A percentile compares a stretch with the other conserved stretches of the same genome.
These are phyloP conservation scores for Ditula angustiorana DNA, from an alignment of 2,888 invertebrate genomes.

Conservation along the genomic window DNA sequence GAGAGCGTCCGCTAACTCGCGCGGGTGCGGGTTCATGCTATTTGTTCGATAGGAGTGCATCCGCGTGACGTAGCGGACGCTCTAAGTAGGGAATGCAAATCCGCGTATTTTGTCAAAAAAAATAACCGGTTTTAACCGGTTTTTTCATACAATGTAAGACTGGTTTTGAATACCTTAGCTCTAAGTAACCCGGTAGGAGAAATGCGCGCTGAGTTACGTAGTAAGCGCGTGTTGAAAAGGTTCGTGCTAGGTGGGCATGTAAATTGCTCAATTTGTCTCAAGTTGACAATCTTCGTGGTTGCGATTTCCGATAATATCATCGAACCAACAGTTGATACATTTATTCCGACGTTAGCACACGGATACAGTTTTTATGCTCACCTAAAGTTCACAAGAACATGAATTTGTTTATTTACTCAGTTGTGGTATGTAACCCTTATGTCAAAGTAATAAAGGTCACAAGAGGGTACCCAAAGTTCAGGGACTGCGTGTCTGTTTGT, in stretches of 20 bases:
- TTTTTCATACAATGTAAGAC: too few relatives aligned
- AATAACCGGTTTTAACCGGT: too few relatives aligned
- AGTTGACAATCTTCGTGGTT: background rate
- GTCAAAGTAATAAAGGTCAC: background rate
- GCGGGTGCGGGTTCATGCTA: too few relatives aligned
- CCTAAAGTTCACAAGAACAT: slow-evolving; percentile 31
- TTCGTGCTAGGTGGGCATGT: background rate
- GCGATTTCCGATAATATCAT: slow-evolving; percentile 3
- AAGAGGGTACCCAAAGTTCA: slow-evolving; percentile 28
- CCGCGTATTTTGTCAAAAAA: too few relatives aligned
- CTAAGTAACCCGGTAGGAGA: too few relatives aligned
- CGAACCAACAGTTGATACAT: slow-evolving; percentile 23
- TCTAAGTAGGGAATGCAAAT: too few relatives aligned
- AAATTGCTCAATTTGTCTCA: background rate
- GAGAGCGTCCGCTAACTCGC: too few relatives aligned
- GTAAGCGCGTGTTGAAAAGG: background rate
- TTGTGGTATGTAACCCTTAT: slow-evolving; percentile 1
- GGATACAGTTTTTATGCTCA: slow-evolving; percentile 32
- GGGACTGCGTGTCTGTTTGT: slow-evolving; percentile 15
- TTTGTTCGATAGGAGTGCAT: too few relatives aligned
- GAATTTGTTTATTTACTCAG: slow-evolving; percentile 6
- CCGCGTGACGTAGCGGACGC: too few relatives aligned
- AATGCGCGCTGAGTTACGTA: too few relatives aligned
- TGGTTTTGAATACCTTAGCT: too few relatives aligned
- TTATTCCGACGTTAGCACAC: slow-evolving; percentile 26